Conservation (phyloP, 2,797 vertebrate species). For the Lithobates pipiens region DNA sequence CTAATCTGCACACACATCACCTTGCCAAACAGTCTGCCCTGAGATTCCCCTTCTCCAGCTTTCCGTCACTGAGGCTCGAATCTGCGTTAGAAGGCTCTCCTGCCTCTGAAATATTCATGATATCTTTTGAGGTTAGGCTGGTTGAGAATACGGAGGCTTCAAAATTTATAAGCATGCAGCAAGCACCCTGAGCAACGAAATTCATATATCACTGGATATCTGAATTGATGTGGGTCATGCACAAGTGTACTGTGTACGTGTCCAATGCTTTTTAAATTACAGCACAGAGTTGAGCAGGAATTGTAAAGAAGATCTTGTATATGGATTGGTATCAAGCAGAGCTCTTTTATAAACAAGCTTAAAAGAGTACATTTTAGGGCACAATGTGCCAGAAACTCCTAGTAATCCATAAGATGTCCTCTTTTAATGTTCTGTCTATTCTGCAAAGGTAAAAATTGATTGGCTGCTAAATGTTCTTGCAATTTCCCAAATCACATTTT, state of each 20-base stretch:
- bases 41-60: slow-evolving; percentile 8
- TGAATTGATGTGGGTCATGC: slow-evolving; percentile 26
- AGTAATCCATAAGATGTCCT: too few species aligned
- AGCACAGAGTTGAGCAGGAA: background rate
- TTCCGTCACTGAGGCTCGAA: slow-evolving; percentile 3
- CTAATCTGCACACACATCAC: slow-evolving; percentile 19
- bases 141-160: slow-evolving; percentile 30
- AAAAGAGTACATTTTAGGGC: too few species aligned
- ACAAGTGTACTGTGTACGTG: background rate
- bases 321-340: too few species aligned
- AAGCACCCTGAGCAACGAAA: slow-evolving; percentile 6
- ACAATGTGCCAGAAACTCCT: too few species aligned
- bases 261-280: background rate
- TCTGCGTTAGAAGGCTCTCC: slow-evolving; percentile 43
- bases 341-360: too few species aligned
- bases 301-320: background rate
- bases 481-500: too few species aligned
- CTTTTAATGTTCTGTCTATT: too few species aligned
- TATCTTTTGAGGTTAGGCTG: slow-evolving; percentile 30
- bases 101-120: slow-evolving; percentile 57
- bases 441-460: too few species aligned
- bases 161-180: slow-evolving; percentile 42
- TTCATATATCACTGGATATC: slow-evolving; percentile 16
- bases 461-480: too few species aligned
- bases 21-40: background rate